phyloP scores from a whole-genome alignment of 2,888 invertebrate species.

The Macrophya alboannulata region DNA sequence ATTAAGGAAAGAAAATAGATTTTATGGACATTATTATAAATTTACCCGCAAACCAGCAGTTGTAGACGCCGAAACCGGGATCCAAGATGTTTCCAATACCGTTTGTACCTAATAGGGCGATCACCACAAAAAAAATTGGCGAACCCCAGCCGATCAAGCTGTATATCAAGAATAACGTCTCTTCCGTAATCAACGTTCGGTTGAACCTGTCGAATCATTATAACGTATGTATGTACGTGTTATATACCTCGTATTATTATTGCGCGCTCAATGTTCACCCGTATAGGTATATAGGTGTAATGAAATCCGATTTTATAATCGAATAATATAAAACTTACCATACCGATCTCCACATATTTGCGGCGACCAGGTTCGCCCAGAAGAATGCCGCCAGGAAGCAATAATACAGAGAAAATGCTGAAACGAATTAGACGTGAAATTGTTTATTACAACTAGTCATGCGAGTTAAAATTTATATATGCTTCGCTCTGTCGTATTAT shows the following conservation, averaged over 20 bases:
- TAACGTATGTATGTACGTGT: not conserved
- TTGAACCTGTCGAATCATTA: constrained; percentile 70
- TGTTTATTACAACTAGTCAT: constrained; percentile 48
- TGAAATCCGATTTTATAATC: not conserved
- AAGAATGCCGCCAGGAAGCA: constrained; percentile 87
- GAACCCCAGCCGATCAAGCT: constrained; percentile 84
- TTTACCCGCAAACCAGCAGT: constrained; percentile 86
- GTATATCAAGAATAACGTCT: constrained; percentile 82
- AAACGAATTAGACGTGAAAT: constrained; percentile 65
- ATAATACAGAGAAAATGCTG: constrained; percentile 83
- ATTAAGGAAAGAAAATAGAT: not conserved
- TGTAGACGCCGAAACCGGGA: constrained; percentile 83
- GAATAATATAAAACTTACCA: constrained; percentile 81
- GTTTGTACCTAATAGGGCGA: constrained; percentile 82
- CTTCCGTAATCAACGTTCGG: constrained; percentile 80
- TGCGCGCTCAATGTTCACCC: not conserved
- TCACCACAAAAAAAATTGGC: constrained; percentile 81
- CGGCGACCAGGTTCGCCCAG: constrained; percentile 87
- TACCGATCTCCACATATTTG: constrained; percentile 86
- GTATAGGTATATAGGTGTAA: too few relatives aligned
- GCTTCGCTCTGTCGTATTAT: not conserved
- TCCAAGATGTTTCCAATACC: constrained; percentile 82
- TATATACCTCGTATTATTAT: not conserved
- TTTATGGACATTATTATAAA: too few relatives aligned
- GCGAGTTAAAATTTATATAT: constrained; percentile 9